Base-by-base conservation (phyloP, 2,113 vertebrate genomes). In the Nothobranchius kuhntae region DNA sequence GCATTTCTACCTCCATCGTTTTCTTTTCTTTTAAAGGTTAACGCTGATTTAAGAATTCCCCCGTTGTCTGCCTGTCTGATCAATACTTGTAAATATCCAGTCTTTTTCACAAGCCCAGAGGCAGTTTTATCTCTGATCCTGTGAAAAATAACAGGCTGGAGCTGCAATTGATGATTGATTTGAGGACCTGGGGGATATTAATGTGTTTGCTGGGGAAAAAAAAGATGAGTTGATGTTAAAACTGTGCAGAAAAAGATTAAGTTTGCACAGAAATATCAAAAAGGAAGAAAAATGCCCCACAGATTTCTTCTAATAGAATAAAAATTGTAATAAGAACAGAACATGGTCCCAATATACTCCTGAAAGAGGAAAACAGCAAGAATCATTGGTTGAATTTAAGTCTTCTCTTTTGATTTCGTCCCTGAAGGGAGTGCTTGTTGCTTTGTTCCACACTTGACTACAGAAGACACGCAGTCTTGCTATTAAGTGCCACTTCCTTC, bases 21-120 rank as follows among this genome's bases (percentile, higher is more conserved):
- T 1, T n/a, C 1, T n/a, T 1, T n/a, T 1, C 53, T 38, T 50
- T 62, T 42, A 66, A 53, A 46, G 65, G 44, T 30, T 36, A 70
- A 42, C 45, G n/a, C 40, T n/a, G 51, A 5, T 67, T 77, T 62
- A 38, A 61, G 65, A 35, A 80, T 84, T 72, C 71, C 47, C 50
- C 55, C 40, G 15, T 47, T 2, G 46, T 42, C 2, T 44, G 51
- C 36, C 60, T 0, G 2, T 9, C 10, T 54, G 68, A 84, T 86
- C 81, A 57, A 86, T 81, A 86, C 54, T 74, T 80, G 62, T 79
- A 82, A 80, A 82, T 71, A 45, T 40, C 73, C 70, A 60, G 65
- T 73, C 74, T 44, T 59, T 14, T 52, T 45, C 45, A 24, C 53
- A 44, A 65, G 64, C 61, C 14, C 42, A 0, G 53, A 35, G 55